These are phyloP conservation scores for Dermolepida albohirtum DNA, from an alignment of 2,888 invertebrate genomes.

Conservation along the genomic window DNA sequence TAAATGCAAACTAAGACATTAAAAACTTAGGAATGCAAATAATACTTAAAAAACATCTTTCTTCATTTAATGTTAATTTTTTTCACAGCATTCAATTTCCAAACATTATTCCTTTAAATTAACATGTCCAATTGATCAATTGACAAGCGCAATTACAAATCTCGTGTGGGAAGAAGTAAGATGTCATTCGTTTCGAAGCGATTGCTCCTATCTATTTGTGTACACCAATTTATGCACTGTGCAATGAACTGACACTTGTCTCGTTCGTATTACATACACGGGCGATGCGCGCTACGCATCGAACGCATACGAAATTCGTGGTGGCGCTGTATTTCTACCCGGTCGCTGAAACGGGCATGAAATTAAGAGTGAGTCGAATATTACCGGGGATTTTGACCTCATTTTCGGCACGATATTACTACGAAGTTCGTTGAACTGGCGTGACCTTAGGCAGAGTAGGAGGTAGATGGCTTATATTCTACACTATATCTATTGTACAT, in stretches of 20 bases:
- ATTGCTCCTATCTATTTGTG: neutral
- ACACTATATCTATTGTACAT: neutral
- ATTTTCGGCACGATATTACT: conserved; percentile 44
- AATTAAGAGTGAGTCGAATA: conserved; percentile 47
- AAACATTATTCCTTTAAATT: conserved; percentile 4
- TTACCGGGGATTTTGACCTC: conserved; percentile 50
- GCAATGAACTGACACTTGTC: neutral
- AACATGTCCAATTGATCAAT: conserved; percentile 23
- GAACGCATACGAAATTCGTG: too few species aligned
- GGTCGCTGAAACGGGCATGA: conserved; percentile 38
- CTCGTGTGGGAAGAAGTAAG: conserved; percentile 13
- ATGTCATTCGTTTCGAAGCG: neutral
- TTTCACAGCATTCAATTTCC: conserved; percentile 1
- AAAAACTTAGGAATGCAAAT: too few species aligned
- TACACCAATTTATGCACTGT: neutral
- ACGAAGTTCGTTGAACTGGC: conserved; percentile 53
- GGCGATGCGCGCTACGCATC: too few species aligned
- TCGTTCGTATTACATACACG: too few species aligned
- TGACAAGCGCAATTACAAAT: conserved; percentile 14
- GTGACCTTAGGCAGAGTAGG: conserved; percentile 54
- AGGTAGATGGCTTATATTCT: conserved; percentile 43
- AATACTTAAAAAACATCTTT: too few species aligned
- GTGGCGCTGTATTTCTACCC: conserved; percentile 5
- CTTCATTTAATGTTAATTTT: too few species aligned
- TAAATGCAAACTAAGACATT: too few species aligned